Evolutionary conservation across 2,113 vertebrate genomes (phyloP).

Genomic region (Actenoides lindsayi): DNA sequence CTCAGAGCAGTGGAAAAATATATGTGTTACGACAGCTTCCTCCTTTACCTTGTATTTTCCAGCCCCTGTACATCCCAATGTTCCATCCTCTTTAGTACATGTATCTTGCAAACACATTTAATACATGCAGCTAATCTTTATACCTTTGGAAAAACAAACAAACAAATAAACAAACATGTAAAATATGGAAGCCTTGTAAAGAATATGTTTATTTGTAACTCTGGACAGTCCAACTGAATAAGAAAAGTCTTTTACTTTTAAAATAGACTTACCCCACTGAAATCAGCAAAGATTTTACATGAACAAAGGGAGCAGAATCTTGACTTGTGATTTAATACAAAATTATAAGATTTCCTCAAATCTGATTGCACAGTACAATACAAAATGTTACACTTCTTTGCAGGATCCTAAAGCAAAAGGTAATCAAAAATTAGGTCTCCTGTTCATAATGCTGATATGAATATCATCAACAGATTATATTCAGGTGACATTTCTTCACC

Average conservation of each 20-base stretch:
- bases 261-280: not conserved
- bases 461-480: not conserved
- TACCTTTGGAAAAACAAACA: accelerated
- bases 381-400: not conserved
- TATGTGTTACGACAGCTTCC: not conserved
- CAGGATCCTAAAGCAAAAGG: not conserved
- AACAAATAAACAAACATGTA: not conserved
- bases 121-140: not conserved
- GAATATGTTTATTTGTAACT: not conserved
- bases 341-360: not conserved
- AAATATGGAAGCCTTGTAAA: not conserved
- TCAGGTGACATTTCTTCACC: not conserved
- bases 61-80: not conserved
- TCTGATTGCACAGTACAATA: not conserved
- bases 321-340: not conserved
- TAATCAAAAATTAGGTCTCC: not conserved
- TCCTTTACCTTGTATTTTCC: not conserved
- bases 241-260: not conserved
- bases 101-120: not conserved
- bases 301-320: not conserved
- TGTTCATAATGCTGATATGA: not conserved
- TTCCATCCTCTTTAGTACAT: not conserved
- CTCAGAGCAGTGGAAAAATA: not conserved
- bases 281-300: not conserved
- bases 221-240: not conserved